Evolutionary conservation across 2,888 invertebrate genomes (phyloP), one percentile per base, ranked within the genome.

Genomic region (Serrognathus titanus): DNA sequence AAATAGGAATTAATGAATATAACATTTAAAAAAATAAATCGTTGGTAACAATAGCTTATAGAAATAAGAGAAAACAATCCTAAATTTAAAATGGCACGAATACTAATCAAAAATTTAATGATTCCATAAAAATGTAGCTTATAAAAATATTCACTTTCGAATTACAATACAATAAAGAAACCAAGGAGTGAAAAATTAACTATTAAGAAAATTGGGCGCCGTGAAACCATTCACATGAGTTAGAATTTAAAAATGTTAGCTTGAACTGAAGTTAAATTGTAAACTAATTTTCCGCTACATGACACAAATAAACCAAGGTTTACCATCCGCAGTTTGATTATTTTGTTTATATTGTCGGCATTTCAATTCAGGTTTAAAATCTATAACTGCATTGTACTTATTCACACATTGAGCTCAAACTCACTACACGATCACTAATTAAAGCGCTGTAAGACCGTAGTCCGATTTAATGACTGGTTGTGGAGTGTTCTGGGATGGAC

Each of bases 361-460:
- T 69, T 65, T 57, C 40, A 55, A 51, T 52, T 56, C 37, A 50
- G 24, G 50, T 51, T 54, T 50, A 48, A 11, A 49, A 39, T 55
- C 45, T 51, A 40, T 53, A 36, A 48, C 12, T 38, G 11, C 38
- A 50, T 38, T 50, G 46, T 41, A 48, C 53, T 45, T 47, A 41
- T 49, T 38, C 46, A 36, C 50, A 50, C 55, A 50, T 55, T 55
- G 55, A 55, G 55, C 55, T 45, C 50, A 11, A 53, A 20, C 38
- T 55, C 50, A 50, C 55, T 55, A 55, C 57, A 57, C 57, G 50
- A 35, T 51, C 43, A 51, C 24, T 64, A 59, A 69, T 84, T 86
- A 86, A 76, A 86, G 83, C 52, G 91, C 86, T 75, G 92, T 93
- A 71, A 94, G 84, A 76, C 90, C 93, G 75, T 93, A 93, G 80